Percentiles rank a stretch among this genome's conserved stretches.
These are phyloP conservation scores for Callospermophilus lateralis DNA, from an alignment of 2,113 vertebrate species.

Conservation along the genomic window DNA sequence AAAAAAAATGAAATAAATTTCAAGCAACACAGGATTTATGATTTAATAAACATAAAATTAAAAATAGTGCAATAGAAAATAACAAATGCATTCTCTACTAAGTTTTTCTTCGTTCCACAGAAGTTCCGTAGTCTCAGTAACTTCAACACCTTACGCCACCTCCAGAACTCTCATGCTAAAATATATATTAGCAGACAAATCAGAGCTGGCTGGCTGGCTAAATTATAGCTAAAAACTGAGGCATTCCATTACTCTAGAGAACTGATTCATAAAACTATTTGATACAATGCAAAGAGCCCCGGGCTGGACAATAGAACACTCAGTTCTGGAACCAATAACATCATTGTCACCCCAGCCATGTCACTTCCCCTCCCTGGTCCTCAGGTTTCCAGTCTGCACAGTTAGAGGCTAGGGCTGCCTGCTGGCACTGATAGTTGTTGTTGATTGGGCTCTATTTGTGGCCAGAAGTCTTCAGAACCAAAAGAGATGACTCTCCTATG, in stretches of 20 bases:
- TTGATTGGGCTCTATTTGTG: neutral
- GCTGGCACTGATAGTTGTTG: neutral
- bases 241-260: neutral
- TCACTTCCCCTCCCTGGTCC: neutral
- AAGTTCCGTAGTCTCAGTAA: rapidly evolving
- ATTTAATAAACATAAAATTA: conserved; percentile 63
- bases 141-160: neutral
- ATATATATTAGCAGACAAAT: neutral
- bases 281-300: neutral
- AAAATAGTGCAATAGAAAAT: neutral
- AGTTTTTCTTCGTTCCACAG: neutral
- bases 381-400: neutral
- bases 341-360: neutral
- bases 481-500: neutral
- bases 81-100: neutral
- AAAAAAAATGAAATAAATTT: conserved; percentile 56
- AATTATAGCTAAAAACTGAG: neutral
- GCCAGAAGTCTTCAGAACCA: neutral
- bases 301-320: neutral
- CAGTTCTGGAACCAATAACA: neutral
- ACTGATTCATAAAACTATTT: neutral
- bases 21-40: neutral
- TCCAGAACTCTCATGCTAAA: neutral
- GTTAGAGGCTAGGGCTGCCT: neutral
- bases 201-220: too few relatives aligned